phyloP scores from a whole-genome alignment of 2,113 vertebrate species.

The Eleginops maclovinus region DNA sequence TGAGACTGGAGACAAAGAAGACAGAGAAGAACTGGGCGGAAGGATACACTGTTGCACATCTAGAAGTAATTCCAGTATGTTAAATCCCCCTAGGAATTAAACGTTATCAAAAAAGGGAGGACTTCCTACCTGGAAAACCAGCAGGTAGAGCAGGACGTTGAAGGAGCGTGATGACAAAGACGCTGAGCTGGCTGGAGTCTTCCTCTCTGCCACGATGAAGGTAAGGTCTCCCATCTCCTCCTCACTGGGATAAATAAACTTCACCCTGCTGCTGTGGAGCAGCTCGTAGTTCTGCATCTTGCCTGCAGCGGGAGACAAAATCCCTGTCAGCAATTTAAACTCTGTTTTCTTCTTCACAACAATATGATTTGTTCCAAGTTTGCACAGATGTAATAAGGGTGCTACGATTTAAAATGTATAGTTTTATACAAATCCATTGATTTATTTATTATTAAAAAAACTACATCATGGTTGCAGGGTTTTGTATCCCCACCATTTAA shows the following conservation, averaged over 20 bases:
- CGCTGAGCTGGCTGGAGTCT: conserved; percentile 73
- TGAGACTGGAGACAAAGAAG: background rate
- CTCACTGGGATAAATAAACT: conserved; percentile 97
- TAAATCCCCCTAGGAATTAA: background rate
- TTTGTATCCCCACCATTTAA: no score
- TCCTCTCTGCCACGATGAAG: conserved; percentile 93
- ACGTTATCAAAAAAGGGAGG: background rate
- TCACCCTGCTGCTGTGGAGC: conserved; percentile 96
- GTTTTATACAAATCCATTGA: no score
- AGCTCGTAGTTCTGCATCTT: conserved; percentile 99
- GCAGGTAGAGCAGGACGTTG: conserved; percentile 93
- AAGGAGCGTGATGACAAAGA: conserved; percentile 80
- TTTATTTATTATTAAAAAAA: no score
- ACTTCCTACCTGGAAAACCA: conserved; percentile 91
- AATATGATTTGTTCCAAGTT: no score
- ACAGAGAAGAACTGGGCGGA: background rate
- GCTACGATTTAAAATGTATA: no score
- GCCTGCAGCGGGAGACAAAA: conserved; percentile 81
- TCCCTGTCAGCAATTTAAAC: no score
- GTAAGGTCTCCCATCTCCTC: conserved; percentile 97
- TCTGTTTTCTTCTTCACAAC: no score
- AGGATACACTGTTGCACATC: background rate
- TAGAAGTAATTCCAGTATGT: background rate
- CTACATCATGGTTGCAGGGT: no score
- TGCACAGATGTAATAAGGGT: no score